phyloP scores from a whole-genome alignment of 2,888 invertebrate species.

The Lepas anatifera region DNA sequence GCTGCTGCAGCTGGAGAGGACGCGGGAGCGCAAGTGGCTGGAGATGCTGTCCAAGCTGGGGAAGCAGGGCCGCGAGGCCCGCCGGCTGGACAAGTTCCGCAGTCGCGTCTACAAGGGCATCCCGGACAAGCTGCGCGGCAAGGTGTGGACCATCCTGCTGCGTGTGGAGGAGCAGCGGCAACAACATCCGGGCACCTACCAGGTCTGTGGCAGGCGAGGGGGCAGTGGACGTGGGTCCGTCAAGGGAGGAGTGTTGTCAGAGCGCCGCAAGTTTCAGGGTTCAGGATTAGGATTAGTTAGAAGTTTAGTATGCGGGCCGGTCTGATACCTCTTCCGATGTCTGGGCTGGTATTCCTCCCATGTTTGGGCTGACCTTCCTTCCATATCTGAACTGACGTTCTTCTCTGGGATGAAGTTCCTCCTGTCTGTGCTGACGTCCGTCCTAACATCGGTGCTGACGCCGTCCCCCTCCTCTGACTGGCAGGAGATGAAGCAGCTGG shows the following conservation, averaged over 20 bases:
- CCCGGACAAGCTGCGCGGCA: constrained; percentile 49
- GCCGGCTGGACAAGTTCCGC: constrained; percentile 57
- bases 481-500: constrained; percentile 70
- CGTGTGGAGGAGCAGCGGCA: constrained; percentile 63
- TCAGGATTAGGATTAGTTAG: no score
- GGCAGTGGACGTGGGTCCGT: no score
- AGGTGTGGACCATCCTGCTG: constrained; percentile 67
- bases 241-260: no score
- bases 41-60: constrained; percentile 89
- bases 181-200: constrained; percentile 66
- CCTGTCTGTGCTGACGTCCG: no score
- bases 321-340: no score
- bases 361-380: no score
- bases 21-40: constrained; percentile 91
- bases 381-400: no score
- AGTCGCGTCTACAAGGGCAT: constrained; percentile 92
- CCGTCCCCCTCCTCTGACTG: neutral
- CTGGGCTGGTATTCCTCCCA: no score
- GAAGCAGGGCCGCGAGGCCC: constrained; percentile 30
- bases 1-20: constrained; percentile 67
- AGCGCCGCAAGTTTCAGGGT: no score
- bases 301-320: no score
- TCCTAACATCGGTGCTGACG: no score
- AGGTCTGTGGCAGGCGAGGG: constrained; percentile 38
- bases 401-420: no score